phyloP scores from a whole-genome alignment of 2,113 vertebrate species.

The Ptilonorhynchus violaceus region DNA sequence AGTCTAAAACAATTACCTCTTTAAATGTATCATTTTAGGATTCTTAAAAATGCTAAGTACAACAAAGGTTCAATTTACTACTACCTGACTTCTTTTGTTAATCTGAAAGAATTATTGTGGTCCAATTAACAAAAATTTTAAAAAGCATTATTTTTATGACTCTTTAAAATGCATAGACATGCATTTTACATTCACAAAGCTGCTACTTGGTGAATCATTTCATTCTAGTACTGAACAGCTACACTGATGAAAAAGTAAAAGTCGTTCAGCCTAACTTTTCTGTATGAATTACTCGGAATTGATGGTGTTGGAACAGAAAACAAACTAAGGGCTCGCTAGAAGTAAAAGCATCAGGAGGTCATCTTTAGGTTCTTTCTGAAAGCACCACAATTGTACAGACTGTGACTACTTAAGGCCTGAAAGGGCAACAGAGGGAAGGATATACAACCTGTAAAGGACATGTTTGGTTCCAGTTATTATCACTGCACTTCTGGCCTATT shows the following conservation, averaged over 20 bases:
- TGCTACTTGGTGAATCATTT: background rate
- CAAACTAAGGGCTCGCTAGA: rapidly evolving
- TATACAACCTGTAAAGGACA: background rate
- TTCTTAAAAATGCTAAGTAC: background rate
- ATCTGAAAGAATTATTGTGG: background rate
- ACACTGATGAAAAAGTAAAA: background rate
- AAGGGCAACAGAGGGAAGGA: background rate
- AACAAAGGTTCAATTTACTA: background rate
- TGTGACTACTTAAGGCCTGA: background rate
- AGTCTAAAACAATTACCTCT: background rate
- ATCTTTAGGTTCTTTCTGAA: background rate
- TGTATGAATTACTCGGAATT: background rate
- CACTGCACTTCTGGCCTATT: background rate
- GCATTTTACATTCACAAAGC: background rate
- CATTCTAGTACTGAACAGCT: background rate
- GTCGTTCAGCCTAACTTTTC: background rate
- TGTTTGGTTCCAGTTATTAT: background rate
- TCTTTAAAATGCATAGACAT: background rate
- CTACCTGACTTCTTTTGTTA: background rate
- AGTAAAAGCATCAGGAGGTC: background rate
- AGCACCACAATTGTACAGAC: background rate
- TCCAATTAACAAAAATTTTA: background rate
- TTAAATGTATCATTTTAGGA: background rate
- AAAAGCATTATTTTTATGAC: background rate
- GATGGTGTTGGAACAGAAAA: background rate